Evolutionary conservation across 2,113 vertebrate genomes (phyloP).

Genomic region (Pogona vitticeps): DNA sequence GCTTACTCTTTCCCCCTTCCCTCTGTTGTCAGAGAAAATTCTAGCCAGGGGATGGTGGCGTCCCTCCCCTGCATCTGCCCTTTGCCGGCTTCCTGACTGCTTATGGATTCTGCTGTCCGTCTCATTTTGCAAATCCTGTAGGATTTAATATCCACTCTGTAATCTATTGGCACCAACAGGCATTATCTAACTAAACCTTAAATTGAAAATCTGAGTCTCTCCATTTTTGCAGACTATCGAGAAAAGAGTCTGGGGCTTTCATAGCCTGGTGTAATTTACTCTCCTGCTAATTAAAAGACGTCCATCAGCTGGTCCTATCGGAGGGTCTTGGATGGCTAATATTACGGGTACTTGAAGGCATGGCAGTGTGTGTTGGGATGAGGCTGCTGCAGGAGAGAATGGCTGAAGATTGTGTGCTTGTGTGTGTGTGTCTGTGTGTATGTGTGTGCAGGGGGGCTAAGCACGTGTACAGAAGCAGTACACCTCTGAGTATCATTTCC

Average conservation of each 20-base stretch:
- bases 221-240: slow-evolving; percentile 43
- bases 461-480: not conserved
- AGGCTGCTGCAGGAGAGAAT: not conserved
- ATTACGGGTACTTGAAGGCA: not conserved
- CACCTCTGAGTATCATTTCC: no score
- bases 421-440: not conserved
- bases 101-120: slow-evolving; percentile 70
- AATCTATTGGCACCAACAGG: slow-evolving; percentile 81
- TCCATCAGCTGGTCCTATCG: slow-evolving; percentile 18
- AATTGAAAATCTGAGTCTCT: slow-evolving; percentile 78
- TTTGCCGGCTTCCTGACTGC: slow-evolving; percentile 36
- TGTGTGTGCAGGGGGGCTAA: not conserved
- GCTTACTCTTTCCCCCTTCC: not conserved
- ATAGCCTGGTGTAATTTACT: slow-evolving; percentile 50
- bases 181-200: slow-evolving; percentile 82
- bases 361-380: not conserved
- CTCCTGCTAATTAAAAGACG: slow-evolving; percentile 70
- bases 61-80: slow-evolving; percentile 32
- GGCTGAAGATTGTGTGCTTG: not conserved
- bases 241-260: slow-evolving; percentile 43
- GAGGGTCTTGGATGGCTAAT: not conserved
- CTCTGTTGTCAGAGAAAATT: slow-evolving; percentile 16
- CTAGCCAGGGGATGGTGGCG: slow-evolving; percentile 42
- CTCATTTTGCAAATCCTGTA: slow-evolving; percentile 72
- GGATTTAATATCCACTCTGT: slow-evolving; percentile 83